Evolutionary conservation across 2,888 invertebrate genomes (phyloP).

Genomic region (Drosophila cognata): DNA sequence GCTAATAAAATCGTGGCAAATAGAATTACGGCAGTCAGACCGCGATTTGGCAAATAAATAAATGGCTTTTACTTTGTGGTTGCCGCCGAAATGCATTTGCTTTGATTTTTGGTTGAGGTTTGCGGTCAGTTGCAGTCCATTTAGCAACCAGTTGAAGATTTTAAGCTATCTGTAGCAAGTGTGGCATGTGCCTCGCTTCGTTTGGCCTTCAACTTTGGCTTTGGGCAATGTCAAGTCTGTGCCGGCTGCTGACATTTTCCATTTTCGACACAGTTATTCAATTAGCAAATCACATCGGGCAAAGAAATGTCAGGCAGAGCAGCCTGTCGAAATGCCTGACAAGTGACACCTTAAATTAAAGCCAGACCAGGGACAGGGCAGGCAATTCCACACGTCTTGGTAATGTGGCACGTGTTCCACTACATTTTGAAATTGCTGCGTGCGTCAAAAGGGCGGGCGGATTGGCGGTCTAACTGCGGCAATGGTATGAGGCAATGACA

Average conservation of each 20-base stretch:
- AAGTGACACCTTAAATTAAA: constrained; percentile 65
- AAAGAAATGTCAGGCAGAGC: constrained; percentile 23
- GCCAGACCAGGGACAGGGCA: constrained; percentile 21
- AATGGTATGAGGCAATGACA: constrained; percentile 21
- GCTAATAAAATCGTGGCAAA: constrained; percentile 20
- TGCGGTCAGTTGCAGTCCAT: constrained; percentile 30
- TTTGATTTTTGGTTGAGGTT: constrained; percentile 53
- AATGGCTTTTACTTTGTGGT: constrained; percentile 59
- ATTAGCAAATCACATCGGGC: constrained; percentile 58
- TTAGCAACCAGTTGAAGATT: constrained; percentile 19
- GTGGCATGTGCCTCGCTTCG: not conserved
- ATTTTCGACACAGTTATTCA: constrained; percentile 56
- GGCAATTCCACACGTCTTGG: constrained; percentile 1
- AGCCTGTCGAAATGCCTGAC: constrained; percentile 61
- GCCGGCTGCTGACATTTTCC: constrained; percentile 47
- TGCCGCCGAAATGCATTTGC: constrained; percentile 56
- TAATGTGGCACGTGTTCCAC: constrained; percentile 55
- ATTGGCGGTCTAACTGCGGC: constrained; percentile 15
- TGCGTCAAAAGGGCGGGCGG: constrained; percentile 37
- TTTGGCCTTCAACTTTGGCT: constrained; percentile 63
- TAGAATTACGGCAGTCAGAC: constrained; percentile 24
- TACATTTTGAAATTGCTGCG: constrained; percentile 37
- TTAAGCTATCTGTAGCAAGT: constrained; percentile 3
- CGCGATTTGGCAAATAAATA: constrained; percentile 59
- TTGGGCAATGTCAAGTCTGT: constrained; percentile 49